Evolutionary conservation across 2,113 vertebrate genomes (phyloP), one percentile per base, ranked within the genome.

Genomic region (Podiceps cristatus): DNA sequence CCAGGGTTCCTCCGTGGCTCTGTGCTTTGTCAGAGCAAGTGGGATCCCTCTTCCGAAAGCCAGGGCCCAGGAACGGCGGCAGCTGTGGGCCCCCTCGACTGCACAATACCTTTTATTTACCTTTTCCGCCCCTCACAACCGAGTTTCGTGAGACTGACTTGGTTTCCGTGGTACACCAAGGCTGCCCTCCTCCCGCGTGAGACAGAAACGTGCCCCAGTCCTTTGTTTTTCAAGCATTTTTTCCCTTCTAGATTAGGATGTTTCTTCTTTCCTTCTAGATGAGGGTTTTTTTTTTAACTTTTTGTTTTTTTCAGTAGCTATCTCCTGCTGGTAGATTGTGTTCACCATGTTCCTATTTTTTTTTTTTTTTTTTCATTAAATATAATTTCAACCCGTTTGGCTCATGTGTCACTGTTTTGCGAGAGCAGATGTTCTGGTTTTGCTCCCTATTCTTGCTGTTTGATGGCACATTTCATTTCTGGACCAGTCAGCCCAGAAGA

Each of bases 341-440:
- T 68, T 49, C 20, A 8, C 5, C 6, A 11, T 5, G 29, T 55
- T 58, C 9, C 8, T 68, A 0, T 42, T 68, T 80, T 40, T 71
- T 10, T 3, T 42, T 68, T 80, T 40, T 71, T 10, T 80, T 45
- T 71, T 10, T 2, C 66, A n/a, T 74, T 73, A 60, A 58, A 10
- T 47, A 8, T 5, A 6, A 56, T 29, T 76, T 27, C 59, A 88
- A 4, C 25, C 55, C 18, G 0, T 74, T 40, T 59, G 44, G 18
- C 52, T 88, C 58, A 5, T 7, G 15, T 74, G 37, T 84, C 16
- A 0, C 68, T 76, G 10, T 35, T 50, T 53, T 53, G 22, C 62
- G n/a, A 86, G 68, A 84, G 47, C 72, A 93, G 86, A 44, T 56
- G 60, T 35, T 79, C 53, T 5, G 37, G 18, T 95, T 84, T 83